These are phyloP conservation scores for Terrapene triunguis DNA, from an alignment of 2,113 vertebrate species.

Conservation along the genomic window DNA sequence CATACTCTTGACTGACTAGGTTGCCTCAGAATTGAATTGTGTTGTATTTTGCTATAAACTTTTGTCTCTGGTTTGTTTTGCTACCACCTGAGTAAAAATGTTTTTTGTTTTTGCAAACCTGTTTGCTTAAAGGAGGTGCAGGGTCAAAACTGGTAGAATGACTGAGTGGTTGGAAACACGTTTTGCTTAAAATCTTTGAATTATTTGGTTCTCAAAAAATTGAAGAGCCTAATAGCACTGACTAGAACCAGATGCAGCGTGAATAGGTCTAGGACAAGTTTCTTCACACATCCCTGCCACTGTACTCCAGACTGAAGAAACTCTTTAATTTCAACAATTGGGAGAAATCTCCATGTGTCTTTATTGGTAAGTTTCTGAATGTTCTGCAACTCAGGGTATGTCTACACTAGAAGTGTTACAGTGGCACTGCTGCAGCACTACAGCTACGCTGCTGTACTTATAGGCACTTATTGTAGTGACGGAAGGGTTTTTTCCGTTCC, in stretches of 20 bases:
- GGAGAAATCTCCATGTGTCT: not conserved
- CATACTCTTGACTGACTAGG: not conserved
- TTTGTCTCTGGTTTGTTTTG: not conserved
- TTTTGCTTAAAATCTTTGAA: not conserved
- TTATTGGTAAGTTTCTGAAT: not conserved
- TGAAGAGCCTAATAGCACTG: not conserved
- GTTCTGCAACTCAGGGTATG: not conserved
- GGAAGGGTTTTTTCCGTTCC: no score
- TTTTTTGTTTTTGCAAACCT: not conserved
- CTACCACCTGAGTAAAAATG: not conserved
- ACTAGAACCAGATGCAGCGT: not conserved
- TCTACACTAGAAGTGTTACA: no score
- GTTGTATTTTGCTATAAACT: fast-evolving
- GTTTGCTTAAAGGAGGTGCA: not conserved
- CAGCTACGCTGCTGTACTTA: no score
- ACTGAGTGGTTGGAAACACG: not conserved
- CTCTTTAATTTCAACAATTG: not conserved
- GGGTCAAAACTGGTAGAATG: fast-evolving
- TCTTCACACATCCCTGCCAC: not conserved
- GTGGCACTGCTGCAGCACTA: no score
- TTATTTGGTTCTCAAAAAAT: not conserved
- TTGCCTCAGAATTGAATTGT: not conserved
- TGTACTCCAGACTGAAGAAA: not conserved
- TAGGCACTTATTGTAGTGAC: no score
- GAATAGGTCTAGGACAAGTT: not conserved